phyloP scores from a whole-genome alignment of 2,113 vertebrate species.

The Astur gentilis region DNA sequence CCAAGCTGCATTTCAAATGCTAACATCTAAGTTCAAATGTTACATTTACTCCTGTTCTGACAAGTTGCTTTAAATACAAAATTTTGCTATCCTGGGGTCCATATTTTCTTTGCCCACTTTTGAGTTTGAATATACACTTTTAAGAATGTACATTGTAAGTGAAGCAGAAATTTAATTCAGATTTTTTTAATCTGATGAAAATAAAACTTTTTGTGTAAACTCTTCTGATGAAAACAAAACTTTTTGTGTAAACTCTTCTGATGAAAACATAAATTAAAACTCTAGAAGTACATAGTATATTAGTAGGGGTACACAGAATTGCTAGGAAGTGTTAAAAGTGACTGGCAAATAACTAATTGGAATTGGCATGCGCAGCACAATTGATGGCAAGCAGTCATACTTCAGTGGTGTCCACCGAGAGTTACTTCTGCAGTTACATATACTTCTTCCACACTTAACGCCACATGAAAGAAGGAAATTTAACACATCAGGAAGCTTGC shows the following conservation, averaged over 20 bases:
- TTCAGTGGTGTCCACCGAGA: conserved; percentile 56
- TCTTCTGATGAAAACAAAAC: background rate
- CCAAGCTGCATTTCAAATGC: background rate
- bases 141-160: background rate
- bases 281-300: background rate
- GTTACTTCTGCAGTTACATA: background rate
- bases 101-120: background rate
- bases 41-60: background rate
- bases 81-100: background rate
- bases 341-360: conserved; percentile 38
- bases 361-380: conserved; percentile 58
- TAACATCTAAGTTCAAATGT: background rate
- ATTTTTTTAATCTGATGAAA: background rate
- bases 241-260: background rate
- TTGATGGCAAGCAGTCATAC: background rate
- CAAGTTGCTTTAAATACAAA: background rate
- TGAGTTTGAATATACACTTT: background rate
- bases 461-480: conserved; percentile 71
- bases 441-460: conserved; percentile 65
- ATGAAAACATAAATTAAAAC: background rate
- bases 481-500: conserved; percentile 82
- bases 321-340: conserved; percentile 35
- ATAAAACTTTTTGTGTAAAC: background rate
- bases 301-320: background rate
- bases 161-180: background rate